Base-by-base conservation (phyloP, 2,888 invertebrate genomes). In the Prosopocoilus inquinatus region DNA sequence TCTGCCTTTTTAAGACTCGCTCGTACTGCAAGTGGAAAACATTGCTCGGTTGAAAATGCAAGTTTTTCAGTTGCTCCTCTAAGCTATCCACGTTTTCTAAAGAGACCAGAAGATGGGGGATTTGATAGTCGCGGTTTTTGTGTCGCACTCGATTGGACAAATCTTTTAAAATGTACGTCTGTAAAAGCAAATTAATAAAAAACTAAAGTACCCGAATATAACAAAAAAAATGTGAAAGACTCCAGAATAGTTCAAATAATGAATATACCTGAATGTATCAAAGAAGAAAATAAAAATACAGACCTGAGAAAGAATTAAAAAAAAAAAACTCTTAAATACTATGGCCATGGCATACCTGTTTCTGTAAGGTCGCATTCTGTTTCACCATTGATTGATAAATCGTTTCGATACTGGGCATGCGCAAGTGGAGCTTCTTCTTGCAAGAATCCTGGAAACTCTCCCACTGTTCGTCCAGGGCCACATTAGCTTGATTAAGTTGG, bases 351-450 rank as follows among this genome's bases (percentile, higher is more conserved):
- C n/a, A n/a, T 60, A 70, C 70, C 61, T 85, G 88, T 51, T 80
- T 82, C 57, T 77, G 78, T 16, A 87, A 78, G 56, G 87, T 84
- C 61, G 88, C 88, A 63, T 86, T 87, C 60, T 92, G 88, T 57
- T 84, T 85, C 28, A 89, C 85, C 68, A 94, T 78, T 0, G 89
- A 87, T 67, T 91, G 89, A 76, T 91, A 94, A 7, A 92, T 84
- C 32, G 86, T 84, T 67, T 92, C 91, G 64, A 90, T 76, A 32
- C 85, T 85, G 0, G 91, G 91, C 11, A 86, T 81, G 55, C 84
- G 82, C 78, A 87, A 81, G 54, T 70, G 68, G 71, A 80, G 75
- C 72, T 64, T 78, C 66, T 77, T 79, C 51, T 74, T 80, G 52
- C 74, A 78, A 41, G 83, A 74, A 61, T 82, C 79, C 67, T 83